A percentile compares a stretch with the other conserved stretches of the same genome.
Evolutionary conservation across 2,797 vertebrate genomes (phyloP).

Genomic region (Champsocephalus gunnari): DNA sequence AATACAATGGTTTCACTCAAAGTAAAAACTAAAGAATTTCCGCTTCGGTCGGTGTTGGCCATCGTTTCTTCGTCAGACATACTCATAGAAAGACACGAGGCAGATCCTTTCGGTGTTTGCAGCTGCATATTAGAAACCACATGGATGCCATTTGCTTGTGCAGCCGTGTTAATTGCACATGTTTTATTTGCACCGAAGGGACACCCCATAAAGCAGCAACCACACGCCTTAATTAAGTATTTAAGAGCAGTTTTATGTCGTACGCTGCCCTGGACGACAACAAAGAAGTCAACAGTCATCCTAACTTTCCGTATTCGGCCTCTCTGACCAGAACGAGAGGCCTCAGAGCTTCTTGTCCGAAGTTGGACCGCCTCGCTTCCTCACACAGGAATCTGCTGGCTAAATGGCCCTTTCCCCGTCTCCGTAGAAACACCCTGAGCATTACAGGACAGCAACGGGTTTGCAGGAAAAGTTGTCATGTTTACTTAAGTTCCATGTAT

Average conservation of each 20-base stretch:
- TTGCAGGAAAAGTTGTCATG: neutral
- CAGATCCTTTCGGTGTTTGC: neutral
- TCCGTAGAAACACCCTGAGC: slow-evolving; percentile 6
- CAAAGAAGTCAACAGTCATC: neutral
- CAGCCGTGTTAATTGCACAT: slow-evolving; percentile 24
- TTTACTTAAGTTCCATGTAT: neutral
- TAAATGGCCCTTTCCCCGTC: neutral
- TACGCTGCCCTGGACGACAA: neutral
- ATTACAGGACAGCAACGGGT: neutral
- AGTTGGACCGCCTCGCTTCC: slow-evolving; percentile 15
- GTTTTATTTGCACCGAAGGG: slow-evolving; percentile 48
- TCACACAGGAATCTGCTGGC: slow-evolving; percentile 34
- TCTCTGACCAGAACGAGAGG: neutral
- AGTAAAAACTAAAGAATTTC: neutral
- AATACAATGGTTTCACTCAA: neutral
- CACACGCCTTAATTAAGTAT: slow-evolving; percentile 30
- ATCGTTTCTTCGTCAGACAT: neutral
- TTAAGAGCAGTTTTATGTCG: slow-evolving; percentile 1
- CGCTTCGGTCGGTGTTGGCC: neutral
- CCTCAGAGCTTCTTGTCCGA: neutral
- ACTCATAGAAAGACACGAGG: neutral
- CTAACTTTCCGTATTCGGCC: neutral
- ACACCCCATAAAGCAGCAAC: slow-evolving; percentile 37
- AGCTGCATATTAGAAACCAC: slow-evolving; percentile 20
- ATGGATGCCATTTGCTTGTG: slow-evolving; percentile 39